Base-by-base conservation (phyloP, 2,113 vertebrate species). In the Gallinago undulata region DNA sequence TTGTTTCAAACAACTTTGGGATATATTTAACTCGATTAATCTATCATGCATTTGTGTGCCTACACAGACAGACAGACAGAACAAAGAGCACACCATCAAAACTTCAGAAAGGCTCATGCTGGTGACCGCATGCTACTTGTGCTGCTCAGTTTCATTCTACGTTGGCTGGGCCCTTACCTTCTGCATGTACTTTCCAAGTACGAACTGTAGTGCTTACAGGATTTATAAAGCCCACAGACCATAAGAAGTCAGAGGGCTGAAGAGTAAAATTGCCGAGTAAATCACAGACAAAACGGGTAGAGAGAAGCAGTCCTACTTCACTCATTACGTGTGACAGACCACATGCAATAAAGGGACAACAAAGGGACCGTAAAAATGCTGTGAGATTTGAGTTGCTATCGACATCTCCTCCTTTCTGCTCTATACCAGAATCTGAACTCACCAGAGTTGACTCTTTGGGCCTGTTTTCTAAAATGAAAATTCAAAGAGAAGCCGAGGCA, bases 11-110 rank as follows among this genome's bases (percentile, higher is more conserved):
- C 96, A 96, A 93, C 91, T 84, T 96, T 59, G 95, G 94, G 97
- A 84, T 97, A 96, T 97, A 97, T 98, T 98, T 98, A 97, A 97
- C 96, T 98, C 78, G 96, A 98, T 98, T 97, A 97, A 98, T 97
- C 94, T 87, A 93, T 94, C 79, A 31, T 45, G 94, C 2, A 1
- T 96, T 97, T 84, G 73, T 82, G 64, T 94, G 91, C 69, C 87
- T 62, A 88, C 87, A 84, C 62, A 91, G 93, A 95, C 63, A 68
- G 94, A 87, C 77, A 88, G 62, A 92, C 55, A 51, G 79, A 92
- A 78, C 50, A 91, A 88, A 87, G 51, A 74, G 30, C 22, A 47
- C 45, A 73, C 23, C 57, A 63, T 5, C 51, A 28, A 78, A 93
- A 81, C 64, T 94, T 78, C 53, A 33, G 57, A 57, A 75, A 59